These are phyloP conservation scores for Trissonchulus sp. DNA, from an alignment of 2,888 invertebrate genomes.

Conservation along the genomic window DNA sequence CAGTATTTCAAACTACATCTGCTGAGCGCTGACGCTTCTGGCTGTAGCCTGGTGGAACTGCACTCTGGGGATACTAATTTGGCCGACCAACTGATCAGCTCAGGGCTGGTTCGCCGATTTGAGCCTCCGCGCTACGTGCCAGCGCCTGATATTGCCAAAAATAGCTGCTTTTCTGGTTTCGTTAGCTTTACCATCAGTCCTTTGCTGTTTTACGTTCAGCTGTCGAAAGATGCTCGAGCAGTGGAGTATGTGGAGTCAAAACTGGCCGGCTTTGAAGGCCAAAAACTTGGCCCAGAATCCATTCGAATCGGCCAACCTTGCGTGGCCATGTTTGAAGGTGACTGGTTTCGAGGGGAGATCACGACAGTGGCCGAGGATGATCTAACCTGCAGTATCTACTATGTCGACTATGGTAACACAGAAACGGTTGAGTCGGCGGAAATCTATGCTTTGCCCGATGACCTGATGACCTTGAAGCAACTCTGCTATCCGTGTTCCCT, in stretches of 20 bases:
- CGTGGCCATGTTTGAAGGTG: neutral
- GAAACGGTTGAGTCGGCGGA: neutral
- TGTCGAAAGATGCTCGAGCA: neutral
- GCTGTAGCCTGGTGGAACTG: neutral
- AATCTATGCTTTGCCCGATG: neutral
- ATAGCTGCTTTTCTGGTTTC: neutral
- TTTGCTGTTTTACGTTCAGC: neutral
- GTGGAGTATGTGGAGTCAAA: neutral
- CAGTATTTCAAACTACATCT: neutral
- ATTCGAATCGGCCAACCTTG: neutral
- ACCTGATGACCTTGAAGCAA: neutral
- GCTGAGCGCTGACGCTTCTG: neutral
- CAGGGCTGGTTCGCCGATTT: too few species aligned
- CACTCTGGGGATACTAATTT: neutral
- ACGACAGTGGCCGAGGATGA: neutral
- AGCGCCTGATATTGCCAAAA: neutral
- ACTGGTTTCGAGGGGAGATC: neutral
- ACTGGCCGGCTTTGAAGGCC: neutral
- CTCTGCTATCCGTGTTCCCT: neutral
- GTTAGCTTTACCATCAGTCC: neutral
- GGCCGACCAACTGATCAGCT: neutral
- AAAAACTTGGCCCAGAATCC: neutral
- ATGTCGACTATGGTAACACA: constrained; percentile 20
- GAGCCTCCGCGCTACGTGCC: too few species aligned
- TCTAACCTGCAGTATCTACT: neutral